A percentile compares a stretch with the other conserved stretches of the same genome.
Conservation (phyloP, 2,113 vertebrate species). For the Lagenorhynchus albirostris region DNA sequence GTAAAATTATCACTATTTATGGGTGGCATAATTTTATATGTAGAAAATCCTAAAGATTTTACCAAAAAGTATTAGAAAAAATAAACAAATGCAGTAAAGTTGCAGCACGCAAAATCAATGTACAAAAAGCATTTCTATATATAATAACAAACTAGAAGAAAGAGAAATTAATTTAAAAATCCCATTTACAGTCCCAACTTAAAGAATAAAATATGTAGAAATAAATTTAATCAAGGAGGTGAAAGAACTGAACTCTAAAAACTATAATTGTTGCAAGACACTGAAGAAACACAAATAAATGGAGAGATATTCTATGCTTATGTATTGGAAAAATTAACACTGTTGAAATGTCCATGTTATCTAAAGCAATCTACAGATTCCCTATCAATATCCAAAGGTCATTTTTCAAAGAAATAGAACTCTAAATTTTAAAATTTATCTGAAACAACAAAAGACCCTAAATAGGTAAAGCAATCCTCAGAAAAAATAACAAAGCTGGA, state of each 20-base stretch:
- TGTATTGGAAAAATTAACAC: neutral
- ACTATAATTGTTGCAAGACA: neutral
- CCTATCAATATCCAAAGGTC: neutral
- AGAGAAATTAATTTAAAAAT: neutral
- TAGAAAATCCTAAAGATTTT: neutral
- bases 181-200: neutral
- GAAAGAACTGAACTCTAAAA: neutral
- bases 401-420: neutral
- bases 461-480: neutral
- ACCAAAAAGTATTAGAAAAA: neutral
- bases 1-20: neutral
- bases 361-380: neutral
- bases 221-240: neutral
- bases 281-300: neutral
- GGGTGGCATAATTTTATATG: neutral
- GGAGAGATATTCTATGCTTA: neutral
- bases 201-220: neutral
- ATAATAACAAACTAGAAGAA: neutral
- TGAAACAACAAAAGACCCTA: neutral
- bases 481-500: neutral
- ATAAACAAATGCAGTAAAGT: neutral
- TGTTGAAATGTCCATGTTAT: neutral
- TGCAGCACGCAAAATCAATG: neutral
- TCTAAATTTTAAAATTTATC: neutral
- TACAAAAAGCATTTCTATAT: neutral